These are phyloP conservation scores for Pyrrhosoma nymphula DNA, from an alignment of 2,888 invertebrate species.

Conservation along the genomic window DNA sequence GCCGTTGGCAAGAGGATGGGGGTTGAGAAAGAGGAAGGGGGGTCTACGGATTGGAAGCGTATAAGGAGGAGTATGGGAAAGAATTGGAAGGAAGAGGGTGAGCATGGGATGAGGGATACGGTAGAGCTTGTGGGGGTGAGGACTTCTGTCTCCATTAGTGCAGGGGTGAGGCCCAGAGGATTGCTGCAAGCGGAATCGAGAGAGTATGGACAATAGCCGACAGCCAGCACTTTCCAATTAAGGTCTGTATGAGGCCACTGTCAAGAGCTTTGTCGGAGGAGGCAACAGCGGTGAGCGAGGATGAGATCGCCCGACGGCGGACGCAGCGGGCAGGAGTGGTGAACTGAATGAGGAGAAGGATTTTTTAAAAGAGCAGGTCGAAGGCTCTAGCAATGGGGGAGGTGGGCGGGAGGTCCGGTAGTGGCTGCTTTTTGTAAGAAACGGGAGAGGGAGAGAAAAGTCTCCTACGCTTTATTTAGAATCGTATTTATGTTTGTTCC, in stretches of 20 bases:
- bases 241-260: conserved; percentile 40
- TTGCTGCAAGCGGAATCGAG: conserved; percentile 33
- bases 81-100: background rate
- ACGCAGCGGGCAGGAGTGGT: background rate
- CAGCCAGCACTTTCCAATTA: conserved; percentile 60
- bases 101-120: too few relatives aligned
- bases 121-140: background rate
- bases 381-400: background rate
- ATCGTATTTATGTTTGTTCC: conserved; percentile 5
- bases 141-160: background rate
- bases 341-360: background rate
- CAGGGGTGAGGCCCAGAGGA: background rate
- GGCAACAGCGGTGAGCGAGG: conserved; percentile 9
- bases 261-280: conserved; percentile 60
- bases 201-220: conserved; percentile 57
- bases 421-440: background rate
- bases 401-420: background rate
- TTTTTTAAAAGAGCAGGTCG: conserved; percentile 2
- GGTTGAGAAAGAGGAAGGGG: background rate
- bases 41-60: background rate
- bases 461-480: conserved; percentile 23
- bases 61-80: background rate
- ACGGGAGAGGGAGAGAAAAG: background rate
- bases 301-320: background rate
- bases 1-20: background rate